Conservation (phyloP, 2,888 invertebrate species). For the Tholera decimalis region DNA sequence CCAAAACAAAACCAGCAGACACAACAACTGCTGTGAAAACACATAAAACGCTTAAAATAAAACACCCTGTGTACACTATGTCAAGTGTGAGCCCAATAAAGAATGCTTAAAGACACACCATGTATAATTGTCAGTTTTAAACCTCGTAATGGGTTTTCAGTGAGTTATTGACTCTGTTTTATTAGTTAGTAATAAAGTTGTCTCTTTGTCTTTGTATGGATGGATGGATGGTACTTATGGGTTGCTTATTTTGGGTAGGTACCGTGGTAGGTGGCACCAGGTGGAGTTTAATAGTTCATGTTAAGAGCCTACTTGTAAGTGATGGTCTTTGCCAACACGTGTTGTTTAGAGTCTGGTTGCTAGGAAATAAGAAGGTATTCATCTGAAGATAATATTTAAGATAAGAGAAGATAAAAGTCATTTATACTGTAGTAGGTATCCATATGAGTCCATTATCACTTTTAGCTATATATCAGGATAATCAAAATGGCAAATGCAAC, state of each 20-base stretch:
- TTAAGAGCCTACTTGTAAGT: conserved; percentile 1
- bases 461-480: no score
- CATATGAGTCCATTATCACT: no score
- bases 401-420: no score
- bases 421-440: no score
- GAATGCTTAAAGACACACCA: conserved; percentile 79
- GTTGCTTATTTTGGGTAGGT: conserved; percentile 37
- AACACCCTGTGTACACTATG: conserved; percentile 75
- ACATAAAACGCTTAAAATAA: conserved; percentile 83
- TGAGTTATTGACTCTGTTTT: conserved; percentile 78
- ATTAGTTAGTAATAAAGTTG: conserved; percentile 68
- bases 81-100: conserved; percentile 81
- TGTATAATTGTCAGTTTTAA: conserved; percentile 84
- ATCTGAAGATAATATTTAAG: no score
- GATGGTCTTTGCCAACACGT: no score
- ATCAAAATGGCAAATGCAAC: no score
- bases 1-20: conserved; percentile 67
- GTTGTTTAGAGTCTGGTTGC: background rate
- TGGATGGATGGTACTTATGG: conserved; percentile 39
- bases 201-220: conserved; percentile 59
- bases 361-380: no score
- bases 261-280: conserved; percentile 40
- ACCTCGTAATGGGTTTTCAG: conserved; percentile 77
- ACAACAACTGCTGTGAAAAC: conserved; percentile 80
- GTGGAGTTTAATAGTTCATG: conserved; percentile 25